Percentiles rank a stretch among this genome's conserved stretches.
These are phyloP conservation scores for Drepanosiphum platanoidis DNA, from an alignment of 2,888 invertebrate genomes.

Conservation along the genomic window DNA sequence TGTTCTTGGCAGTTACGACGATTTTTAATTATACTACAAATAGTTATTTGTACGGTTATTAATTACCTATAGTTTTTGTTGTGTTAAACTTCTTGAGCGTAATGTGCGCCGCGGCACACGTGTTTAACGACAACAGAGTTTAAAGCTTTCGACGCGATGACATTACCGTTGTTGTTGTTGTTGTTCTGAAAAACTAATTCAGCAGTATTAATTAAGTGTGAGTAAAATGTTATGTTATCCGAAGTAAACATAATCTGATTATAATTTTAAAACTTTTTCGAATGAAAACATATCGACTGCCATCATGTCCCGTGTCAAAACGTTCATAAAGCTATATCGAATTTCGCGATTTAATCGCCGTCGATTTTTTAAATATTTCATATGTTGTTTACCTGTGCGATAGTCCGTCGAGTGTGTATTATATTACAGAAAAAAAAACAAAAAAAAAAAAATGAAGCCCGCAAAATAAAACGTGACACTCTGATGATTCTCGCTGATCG, in stretches of 20 bases:
- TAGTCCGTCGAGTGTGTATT: not conserved
- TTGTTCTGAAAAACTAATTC: not conserved
- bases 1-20: slow-evolving; percentile 53
- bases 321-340: too few relatives aligned
- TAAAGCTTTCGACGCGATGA: not conserved
- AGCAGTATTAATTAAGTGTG: not conserved
- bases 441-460: not conserved
- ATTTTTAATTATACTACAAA: slow-evolving; percentile 1
- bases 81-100: not conserved
- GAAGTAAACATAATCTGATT: too few relatives aligned
- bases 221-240: too few relatives aligned
- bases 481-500: too few relatives aligned
- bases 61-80: not conserved
- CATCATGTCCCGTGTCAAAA: too few relatives aligned
- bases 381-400: not conserved
- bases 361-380: not conserved
- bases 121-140: not conserved
- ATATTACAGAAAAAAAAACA: not conserved
- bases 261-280: too few relatives aligned
- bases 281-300: too few relatives aligned
- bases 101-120: not conserved
- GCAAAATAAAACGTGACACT: not conserved
- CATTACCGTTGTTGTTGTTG: not conserved
- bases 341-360: not conserved
- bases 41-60: slow-evolving; percentile 3